phyloP scores from a whole-genome alignment of 2,113 vertebrate species.

The Phasianus colchicus region DNA sequence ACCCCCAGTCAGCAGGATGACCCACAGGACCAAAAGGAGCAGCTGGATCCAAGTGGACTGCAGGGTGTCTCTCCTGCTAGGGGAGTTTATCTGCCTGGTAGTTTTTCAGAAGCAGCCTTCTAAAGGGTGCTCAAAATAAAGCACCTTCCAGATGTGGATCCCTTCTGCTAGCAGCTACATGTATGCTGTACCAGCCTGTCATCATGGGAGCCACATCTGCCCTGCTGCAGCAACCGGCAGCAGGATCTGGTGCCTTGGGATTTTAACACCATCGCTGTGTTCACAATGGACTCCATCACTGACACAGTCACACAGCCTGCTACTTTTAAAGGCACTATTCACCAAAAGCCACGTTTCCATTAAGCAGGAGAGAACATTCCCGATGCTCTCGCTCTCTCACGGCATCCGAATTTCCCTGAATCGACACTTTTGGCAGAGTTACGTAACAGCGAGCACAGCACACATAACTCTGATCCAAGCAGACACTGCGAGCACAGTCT shows the following conservation, averaged over 20 bases:
- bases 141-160: not conserved
- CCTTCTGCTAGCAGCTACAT: not conserved
- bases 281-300: not conserved
- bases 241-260: not conserved
- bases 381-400: not conserved
- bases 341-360: conserved; percentile 18
- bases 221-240: not conserved
- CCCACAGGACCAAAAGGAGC: not conserved
- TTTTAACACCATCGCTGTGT: not conserved
- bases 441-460: conserved; percentile 4
- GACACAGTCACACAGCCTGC: not conserved
- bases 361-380: not conserved
- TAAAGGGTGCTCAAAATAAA: conserved; percentile 4
- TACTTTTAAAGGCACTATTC: not conserved
- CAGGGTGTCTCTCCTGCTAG: not conserved
- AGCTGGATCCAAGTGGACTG: not conserved
- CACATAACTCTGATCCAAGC: not conserved
- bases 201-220: not conserved
- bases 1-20: fast-evolving
- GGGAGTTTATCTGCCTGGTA: not conserved
- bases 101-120: not conserved
- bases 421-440: not conserved
- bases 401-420: conserved; percentile 30
- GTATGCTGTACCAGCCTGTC: not conserved
- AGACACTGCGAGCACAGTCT: fast-evolving